A percentile compares a stretch with the other conserved stretches of the same genome.
These are phyloP conservation scores for Stenolophus ochropezus DNA, from an alignment of 2,888 invertebrate species.

Conservation along the genomic window DNA sequence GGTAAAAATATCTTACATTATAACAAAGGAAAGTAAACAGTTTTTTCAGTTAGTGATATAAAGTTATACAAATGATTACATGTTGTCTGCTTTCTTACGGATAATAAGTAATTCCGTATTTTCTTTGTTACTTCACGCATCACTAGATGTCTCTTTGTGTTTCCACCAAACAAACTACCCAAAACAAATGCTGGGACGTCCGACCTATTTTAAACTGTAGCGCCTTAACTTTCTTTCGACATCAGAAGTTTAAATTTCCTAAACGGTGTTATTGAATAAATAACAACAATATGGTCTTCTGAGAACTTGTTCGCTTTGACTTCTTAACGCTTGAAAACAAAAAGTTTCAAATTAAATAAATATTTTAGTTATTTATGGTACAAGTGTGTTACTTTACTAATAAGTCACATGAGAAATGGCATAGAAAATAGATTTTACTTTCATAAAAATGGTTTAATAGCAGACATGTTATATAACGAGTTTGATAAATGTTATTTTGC, in stretches of 20 bases:
- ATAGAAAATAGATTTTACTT: background rate
- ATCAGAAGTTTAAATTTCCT: background rate
- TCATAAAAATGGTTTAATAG: background rate
- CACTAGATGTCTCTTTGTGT: background rate
- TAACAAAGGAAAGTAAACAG: no score
- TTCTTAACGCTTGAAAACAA: background rate
- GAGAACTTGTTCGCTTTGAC: background rate
- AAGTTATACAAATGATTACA: no score
- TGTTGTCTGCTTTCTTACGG: no score
- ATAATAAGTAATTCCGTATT: conserved; percentile 1
- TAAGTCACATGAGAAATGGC: background rate
- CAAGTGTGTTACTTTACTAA: no score
- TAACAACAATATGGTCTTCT: background rate
- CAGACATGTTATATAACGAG: no score
- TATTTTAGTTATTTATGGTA: no score
- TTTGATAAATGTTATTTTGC: no score
- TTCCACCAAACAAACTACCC: background rate
- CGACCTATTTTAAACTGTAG: background rate
- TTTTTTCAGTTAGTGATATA: no score
- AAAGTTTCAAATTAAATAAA: background rate
- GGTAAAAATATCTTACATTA: no score
- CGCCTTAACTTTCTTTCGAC: background rate
- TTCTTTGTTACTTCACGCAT: background rate
- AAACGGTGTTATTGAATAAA: background rate
- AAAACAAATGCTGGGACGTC: background rate